Conservation (phyloP, 1,140 invertebrate genomes). For the Drosophila subpulchrella region DNA sequence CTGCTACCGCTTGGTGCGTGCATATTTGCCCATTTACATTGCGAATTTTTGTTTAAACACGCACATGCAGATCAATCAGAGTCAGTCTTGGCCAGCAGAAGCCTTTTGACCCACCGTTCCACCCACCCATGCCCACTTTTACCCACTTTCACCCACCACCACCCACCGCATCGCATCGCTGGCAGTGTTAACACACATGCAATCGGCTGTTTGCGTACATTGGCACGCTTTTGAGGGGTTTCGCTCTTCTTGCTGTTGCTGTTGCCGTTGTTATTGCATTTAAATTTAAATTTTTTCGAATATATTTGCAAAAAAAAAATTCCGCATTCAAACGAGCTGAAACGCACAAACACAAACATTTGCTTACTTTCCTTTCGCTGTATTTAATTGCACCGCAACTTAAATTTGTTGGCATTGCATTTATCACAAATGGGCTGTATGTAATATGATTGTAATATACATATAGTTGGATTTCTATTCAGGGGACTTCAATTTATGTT, state of each 20-base stretch:
- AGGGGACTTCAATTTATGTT: no score
- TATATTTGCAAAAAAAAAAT: slow-evolving; percentile 68
- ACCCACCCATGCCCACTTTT: not conserved
- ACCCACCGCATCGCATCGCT: not conserved
- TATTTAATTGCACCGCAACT: slow-evolving; percentile 45
- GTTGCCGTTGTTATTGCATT: slow-evolving; percentile 36
- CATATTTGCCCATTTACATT: slow-evolving; percentile 70
- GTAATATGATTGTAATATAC: not conserved
- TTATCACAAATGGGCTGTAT: not conserved
- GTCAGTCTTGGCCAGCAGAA: slow-evolving; percentile 11
- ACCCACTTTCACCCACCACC: slow-evolving; percentile 6
- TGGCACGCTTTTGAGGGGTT: slow-evolving; percentile 68
- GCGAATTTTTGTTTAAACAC: slow-evolving; percentile 70
- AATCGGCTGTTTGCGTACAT: slow-evolving; percentile 22
- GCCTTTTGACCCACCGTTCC: not conserved
- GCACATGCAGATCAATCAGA: slow-evolving; percentile 59
- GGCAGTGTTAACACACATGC: slow-evolving; percentile 9
- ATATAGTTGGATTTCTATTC: no score
- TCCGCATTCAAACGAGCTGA: slow-evolving; percentile 69
- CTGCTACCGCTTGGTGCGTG: slow-evolving; percentile 19
- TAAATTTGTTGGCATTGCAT: slow-evolving; percentile 21
- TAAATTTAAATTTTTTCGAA: slow-evolving; percentile 29
- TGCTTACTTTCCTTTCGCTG: slow-evolving; percentile 39
- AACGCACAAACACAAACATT: slow-evolving; percentile 77
- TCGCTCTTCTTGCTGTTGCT: slow-evolving; percentile 13